Evolutionary conservation across 2,888 invertebrate species (phyloP).

Genomic region (Cantharis nigra): DNA sequence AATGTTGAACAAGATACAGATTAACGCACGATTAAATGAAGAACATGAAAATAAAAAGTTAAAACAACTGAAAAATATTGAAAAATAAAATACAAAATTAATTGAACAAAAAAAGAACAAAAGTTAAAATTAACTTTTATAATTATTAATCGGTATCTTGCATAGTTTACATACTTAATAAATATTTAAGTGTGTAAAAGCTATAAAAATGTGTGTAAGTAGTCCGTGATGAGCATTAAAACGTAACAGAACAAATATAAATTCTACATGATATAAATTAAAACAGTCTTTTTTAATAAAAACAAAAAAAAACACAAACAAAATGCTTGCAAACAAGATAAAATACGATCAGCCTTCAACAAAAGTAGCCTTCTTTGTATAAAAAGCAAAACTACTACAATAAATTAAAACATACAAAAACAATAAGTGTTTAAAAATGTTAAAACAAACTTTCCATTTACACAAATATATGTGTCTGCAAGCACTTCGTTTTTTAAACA

Average conservation of each 20-base stretch:
- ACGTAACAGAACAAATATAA: background rate
- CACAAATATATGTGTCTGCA: background rate
- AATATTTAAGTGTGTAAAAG: background rate
- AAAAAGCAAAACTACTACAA: background rate
- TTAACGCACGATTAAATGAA: background rate
- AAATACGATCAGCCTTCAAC: background rate
- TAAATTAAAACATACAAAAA: background rate
- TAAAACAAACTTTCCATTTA: background rate
- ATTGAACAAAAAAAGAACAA: background rate
- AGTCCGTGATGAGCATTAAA: background rate
- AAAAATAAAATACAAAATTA: background rate
- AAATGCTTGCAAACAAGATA: conserved; percentile 6
- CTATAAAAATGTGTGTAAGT: conserved; percentile 5
- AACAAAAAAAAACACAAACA: conserved; percentile 11
- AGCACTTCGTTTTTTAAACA: conserved; percentile 14
- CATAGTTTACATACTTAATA: background rate
- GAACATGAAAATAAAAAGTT: background rate
- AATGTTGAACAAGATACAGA: background rate
- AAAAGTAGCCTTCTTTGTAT: background rate
- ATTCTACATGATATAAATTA: conserved; percentile 14
- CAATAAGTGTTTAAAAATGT: background rate
- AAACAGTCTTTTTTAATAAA: conserved; percentile 12
- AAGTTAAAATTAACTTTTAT: background rate
- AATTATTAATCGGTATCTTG: background rate
- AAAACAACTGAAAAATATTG: background rate